These are phyloP conservation scores for Bergia sp. DNA, from an alignment of 92 coral and sea anemone species.

Conservation along the genomic window DNA sequence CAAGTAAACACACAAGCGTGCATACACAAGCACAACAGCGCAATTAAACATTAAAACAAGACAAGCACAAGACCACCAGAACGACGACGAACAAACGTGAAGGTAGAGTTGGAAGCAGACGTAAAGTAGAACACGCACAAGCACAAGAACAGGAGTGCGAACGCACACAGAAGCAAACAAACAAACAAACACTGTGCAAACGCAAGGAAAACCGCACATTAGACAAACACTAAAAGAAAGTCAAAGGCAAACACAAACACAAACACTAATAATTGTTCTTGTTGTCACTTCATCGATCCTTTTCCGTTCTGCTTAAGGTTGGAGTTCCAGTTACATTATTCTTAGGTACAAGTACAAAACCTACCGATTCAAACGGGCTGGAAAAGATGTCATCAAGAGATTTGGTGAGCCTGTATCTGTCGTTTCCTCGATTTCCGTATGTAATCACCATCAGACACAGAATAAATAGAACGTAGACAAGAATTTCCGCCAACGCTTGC, in stretches of 20 bases:
- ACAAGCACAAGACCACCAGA: too few species aligned
- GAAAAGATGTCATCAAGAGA: conserved; percentile 69
- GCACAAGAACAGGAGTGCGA: too few species aligned
- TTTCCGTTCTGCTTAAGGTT: not conserved
- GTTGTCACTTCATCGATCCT: not conserved
- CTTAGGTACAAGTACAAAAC: not conserved
- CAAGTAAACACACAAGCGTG: too few species aligned
- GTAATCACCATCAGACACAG: conserved; percentile 77
- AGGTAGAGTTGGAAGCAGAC: too few species aligned
- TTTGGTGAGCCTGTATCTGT: conserved; percentile 75
- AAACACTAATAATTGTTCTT: not conserved
- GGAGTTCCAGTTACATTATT: not conserved
- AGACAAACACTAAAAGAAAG: too few species aligned
- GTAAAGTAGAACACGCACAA: too few species aligned
- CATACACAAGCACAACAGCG: too few species aligned
- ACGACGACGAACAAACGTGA: too few species aligned
- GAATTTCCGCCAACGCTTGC: conserved; percentile 73
- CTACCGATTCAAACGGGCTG: conserved; percentile 78
- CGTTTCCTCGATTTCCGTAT: conserved; percentile 79
- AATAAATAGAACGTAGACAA: conserved; percentile 68
- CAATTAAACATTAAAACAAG: too few species aligned
- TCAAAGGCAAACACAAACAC: not conserved
- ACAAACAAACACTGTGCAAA: too few species aligned
- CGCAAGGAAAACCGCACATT: too few species aligned
- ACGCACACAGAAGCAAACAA: too few species aligned